Evolutionary conservation across 2,797 vertebrate species (phyloP), one percentile per base, ranked within the genome.

Genomic region (Cryptoprocta ferox): DNA sequence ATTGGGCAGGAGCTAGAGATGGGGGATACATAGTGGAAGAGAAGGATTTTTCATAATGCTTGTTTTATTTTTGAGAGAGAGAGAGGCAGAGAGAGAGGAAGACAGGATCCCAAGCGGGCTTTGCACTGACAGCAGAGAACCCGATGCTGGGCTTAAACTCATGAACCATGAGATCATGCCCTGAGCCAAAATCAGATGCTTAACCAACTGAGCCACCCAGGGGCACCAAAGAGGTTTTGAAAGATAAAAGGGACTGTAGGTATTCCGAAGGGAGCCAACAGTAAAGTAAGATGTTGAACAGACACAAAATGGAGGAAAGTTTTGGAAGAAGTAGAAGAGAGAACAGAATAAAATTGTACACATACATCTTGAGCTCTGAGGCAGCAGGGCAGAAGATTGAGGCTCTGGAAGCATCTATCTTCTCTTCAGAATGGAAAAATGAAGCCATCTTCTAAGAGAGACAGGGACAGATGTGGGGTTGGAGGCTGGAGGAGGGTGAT

Each of bases 361-460:
- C 4, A 81, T 3, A 83, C 30, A 12, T 13, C 50, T 90, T 14
- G 73, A 85, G 37, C 13, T 75, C 56, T 75, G 59, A 91, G 56
- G 66, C 19, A 63, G 32, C 42, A 85, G 18, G 39, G 10, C 13
- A 91, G 35, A 42, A 93, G 9, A 2, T 32, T 61, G 45, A 91
- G 35, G 14, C 6, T n/a, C 14, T 53, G 11, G 26, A 79, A 92
- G 3, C 2, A 10, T 78, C 42, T 76, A 6, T 83, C 81, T 96
- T 95, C 80, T 92, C 32, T 73, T 39, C 35, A 75, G 83, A 96
- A 94, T 94, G n/a, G 28, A 26, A 70, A 70, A 78, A 48, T 50
- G 66, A 84, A 92, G 35, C 6, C n/a, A 66, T 87, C 14, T 91
- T 89, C 18, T 78, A 81, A 48, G 19, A 85, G 5, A 81, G 21